Evolutionary conservation across 2,113 vertebrate species (phyloP), one percentile per base, ranked within the genome.

Genomic region (Gymnarchus niloticus): DNA sequence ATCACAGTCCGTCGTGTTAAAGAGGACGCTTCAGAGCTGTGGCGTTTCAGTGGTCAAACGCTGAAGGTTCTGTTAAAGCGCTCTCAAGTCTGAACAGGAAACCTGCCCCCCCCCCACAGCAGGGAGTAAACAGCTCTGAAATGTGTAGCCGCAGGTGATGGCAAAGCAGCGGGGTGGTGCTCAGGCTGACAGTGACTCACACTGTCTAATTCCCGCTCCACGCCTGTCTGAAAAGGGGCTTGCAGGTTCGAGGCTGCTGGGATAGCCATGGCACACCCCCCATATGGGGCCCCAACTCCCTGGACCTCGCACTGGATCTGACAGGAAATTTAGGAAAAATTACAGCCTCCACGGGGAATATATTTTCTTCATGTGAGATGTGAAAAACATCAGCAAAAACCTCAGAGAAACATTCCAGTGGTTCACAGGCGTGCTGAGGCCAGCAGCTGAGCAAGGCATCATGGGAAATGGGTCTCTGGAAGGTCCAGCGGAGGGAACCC

Each of bases 401-500:
- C n/a, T 81, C 77, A 81, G 77, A 12, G 19, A 51, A 49, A 51
- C 77, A 81, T 81, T 81, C 77, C 77, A 81, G 77, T 23, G n/a
- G 44, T 12, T 81, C 77, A 3, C 19, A 81, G 48, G 77, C 77
- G 48, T 81, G 46, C n/a, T 81, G 44, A 81, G 48, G n/a, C 77
- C 65, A 51, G 77, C 77, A 28, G 46, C 6, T 25, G 77, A 9
- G 44, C 48, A 25, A 81, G 77, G 3, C 44, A 10, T 9, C 0
- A 14, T 12, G 77, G 41, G 23, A 80, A 80, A 80, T 49, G 44
- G 44, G n/a, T 48, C 19, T 25, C 48, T 80, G 77, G 46, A 80
- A 23, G 77, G 77, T 48, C 77, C 49, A 46, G 0, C 44, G 44
- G 77, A 48, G 0, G 21, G 77, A 49, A 80, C 23, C 21, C 61